A percentile compares a stretch with the other conserved stretches of the same genome.
phyloP scores from a whole-genome alignment of 1,140 invertebrate species.

The Bombus huntii region DNA sequence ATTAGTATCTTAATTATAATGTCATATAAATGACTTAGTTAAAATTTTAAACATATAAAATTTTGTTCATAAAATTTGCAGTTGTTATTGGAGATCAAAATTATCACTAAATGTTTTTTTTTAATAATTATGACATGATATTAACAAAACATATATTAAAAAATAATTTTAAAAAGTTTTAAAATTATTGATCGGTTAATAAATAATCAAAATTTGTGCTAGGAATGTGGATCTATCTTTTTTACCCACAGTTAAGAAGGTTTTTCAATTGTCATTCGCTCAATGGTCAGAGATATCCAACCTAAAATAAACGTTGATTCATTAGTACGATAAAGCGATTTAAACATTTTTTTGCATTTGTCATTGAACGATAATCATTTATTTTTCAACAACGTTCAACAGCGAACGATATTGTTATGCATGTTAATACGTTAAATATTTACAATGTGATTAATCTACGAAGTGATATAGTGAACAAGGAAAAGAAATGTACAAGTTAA shows the following conservation, averaged over 20 bases:
- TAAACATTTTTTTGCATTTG: neutral
- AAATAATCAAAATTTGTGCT: neutral
- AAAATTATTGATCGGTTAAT: neutral
- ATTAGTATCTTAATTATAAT: neutral
- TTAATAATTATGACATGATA: neutral
- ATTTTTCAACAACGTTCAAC: neutral
- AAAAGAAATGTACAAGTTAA: conserved; percentile 56
- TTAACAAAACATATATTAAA: neutral
- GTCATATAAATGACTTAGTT: too few relatives aligned
- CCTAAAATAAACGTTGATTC: conserved; percentile 13
- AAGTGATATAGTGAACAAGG: conserved; percentile 8
- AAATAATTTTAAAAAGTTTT: neutral
- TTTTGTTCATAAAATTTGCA: neutral
- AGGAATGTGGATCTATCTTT: neutral
- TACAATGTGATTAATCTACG: conserved; percentile 39
- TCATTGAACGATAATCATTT: neutral
- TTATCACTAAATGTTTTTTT: neutral
- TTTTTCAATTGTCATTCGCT: conserved; percentile 9
- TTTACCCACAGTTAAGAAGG: neutral
- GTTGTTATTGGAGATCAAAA: neutral
- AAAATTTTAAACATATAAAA: neutral
- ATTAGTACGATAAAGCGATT: neutral
- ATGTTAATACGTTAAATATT: conserved; percentile 28
- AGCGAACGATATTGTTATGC: conserved; percentile 28
- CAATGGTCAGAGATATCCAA: neutral